Base-by-base conservation (phyloP, 1,140 invertebrate species). In the Reticulitermes speratus region DNA sequence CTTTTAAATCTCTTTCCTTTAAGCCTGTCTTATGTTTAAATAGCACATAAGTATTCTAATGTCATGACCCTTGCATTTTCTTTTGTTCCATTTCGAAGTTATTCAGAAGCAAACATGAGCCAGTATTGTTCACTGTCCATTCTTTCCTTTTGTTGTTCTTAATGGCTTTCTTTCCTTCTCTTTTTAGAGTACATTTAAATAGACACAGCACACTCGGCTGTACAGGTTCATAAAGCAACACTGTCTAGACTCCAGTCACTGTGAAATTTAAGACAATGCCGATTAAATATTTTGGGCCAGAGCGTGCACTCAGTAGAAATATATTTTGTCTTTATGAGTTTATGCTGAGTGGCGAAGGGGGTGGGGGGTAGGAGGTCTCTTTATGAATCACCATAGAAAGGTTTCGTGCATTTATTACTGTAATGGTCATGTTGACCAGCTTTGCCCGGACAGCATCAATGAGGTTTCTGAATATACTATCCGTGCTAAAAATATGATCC, bases 71-170 rank as follows among this genome's bases (percentile, higher is more conserved):
- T 14, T 0, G 65, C 8, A 75, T 75, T 75, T 75, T 75, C 65
- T 75, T 75, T 75, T 75, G 1, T 75, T 75, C n/a, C 25, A 75
- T 30, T 75, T 75, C n/a, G n/a, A 75, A 75, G 65, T 75, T 75
- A 75, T 75, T 75, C 65, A 75, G 65, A 75, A 75, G 65, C 65
- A 75, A 75, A 75, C 59, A 65, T 65, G 19, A 65, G 21, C n/a
- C 65, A 75, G 65, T 75, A 75, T 75, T 75, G 65, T 75, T 75
- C 65, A 8, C 65, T 25, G n/a, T 75, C n/a, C 25, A 30, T 14
- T 75, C 25, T 75, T 23, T 75, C 65, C 8, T 75, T 75, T 75
- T 75, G 65, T 30, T 75, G 7, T 75, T 30, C 25, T 75, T 75
- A 75, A 75, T 75, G 65, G 65, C 25, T 75, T 75, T n/a, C 65